phyloP scores from a whole-genome alignment of 2,888 invertebrate species.

The Tiphia femorata region DNA sequence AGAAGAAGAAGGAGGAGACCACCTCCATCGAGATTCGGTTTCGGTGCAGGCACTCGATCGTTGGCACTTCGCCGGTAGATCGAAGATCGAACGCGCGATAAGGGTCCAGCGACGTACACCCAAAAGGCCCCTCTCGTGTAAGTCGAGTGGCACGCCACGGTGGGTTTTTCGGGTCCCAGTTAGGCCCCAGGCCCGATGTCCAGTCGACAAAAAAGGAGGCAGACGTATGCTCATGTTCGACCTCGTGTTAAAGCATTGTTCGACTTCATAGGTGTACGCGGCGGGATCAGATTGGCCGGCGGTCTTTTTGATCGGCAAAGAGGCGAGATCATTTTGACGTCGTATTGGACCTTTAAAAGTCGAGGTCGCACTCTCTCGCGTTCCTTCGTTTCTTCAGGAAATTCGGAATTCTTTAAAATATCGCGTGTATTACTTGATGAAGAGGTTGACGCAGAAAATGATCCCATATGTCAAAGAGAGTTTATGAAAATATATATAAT shows the following conservation, averaged over 20 bases:
- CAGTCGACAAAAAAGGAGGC: neutral
- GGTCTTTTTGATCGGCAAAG: no score
- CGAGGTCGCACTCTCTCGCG: no score
- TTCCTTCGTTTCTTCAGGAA: no score
- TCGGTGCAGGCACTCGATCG: slow-evolving; percentile 36
- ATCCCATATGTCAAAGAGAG: no score
- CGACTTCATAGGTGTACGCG: neutral
- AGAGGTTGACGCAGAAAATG: no score
- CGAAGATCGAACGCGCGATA: slow-evolving; percentile 22
- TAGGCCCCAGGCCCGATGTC: neutral
- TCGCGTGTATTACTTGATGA: no score
- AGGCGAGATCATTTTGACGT: no score
- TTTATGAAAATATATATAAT: no score
- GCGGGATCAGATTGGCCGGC: neutral
- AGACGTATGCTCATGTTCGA: neutral
- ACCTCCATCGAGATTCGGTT: slow-evolving; percentile 52
- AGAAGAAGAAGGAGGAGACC: slow-evolving; percentile 33
- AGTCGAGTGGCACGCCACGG: slow-evolving; percentile 3
- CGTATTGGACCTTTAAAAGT: no score
- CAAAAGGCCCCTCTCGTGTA: slow-evolving; percentile 9
- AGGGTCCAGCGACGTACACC: slow-evolving; percentile 20
- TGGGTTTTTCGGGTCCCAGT: neutral
- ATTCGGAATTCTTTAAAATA: no score
- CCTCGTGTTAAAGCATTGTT: neutral
- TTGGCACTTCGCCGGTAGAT: slow-evolving; percentile 38